Evolutionary conservation across 2,113 vertebrate genomes (phyloP).

Genomic region (Ursus arctos): DNA sequence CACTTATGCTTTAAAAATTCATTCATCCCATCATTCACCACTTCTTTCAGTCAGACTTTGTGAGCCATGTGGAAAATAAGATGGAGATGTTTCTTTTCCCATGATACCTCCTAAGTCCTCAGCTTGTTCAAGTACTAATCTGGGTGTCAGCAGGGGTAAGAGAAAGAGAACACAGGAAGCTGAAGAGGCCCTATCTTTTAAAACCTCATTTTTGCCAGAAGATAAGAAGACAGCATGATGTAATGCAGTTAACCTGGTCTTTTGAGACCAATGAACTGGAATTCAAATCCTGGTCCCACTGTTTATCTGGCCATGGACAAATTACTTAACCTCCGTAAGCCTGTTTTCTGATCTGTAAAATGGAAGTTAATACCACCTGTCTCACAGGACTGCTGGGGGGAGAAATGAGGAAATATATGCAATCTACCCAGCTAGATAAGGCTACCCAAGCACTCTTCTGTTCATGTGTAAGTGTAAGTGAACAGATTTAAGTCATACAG

Average conservation of each 20-base stretch:
- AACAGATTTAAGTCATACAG: neutral
- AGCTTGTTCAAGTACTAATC: neutral
- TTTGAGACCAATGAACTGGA: neutral
- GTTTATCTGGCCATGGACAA: neutral
- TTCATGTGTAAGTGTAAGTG: neutral
- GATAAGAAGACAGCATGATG: neutral
- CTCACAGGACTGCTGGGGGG: neutral
- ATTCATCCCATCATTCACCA: neutral
- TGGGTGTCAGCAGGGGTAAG: neutral
- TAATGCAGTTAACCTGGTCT: slow-evolving; percentile 13
- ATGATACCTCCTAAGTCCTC: neutral
- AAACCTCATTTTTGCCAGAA: slow-evolving; percentile 39
- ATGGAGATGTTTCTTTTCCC: neutral
- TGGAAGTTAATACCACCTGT: neutral
- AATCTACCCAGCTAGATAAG: neutral
- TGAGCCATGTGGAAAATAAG: neutral
- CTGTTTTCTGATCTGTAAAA: slow-evolving; percentile 20
- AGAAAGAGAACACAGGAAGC: neutral
- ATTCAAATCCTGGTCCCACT: slow-evolving; percentile 3
- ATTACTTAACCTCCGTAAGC: neutral
- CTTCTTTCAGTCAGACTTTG: slow-evolving; percentile 21
- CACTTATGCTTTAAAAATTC: neutral
- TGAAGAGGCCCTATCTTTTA: neutral
- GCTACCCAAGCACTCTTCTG: neutral
- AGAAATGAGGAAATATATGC: slow-evolving; percentile 23